Evolutionary conservation across 2,797 vertebrate genomes (phyloP), one percentile per base, ranked within the genome.

Genomic region (Orestias chungarensis): DNA sequence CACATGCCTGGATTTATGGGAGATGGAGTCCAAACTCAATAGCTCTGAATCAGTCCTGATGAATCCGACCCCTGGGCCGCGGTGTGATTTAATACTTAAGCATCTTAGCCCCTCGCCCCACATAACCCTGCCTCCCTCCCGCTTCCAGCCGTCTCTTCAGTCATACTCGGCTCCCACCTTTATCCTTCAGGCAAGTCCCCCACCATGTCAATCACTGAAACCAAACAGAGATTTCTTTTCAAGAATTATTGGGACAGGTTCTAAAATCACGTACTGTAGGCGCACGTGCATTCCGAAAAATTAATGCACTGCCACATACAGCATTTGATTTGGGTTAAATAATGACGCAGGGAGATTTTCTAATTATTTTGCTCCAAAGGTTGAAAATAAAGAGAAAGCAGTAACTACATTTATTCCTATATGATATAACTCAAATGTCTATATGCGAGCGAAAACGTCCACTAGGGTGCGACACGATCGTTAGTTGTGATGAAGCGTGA

Each of bases 1-100:
- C 89, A 89, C 84, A 80, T 85, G 86, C 81, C 85, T 82, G 87
- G 92, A 94, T 94, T 94, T 94, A 95, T 94, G 92, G 92, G 91
- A 89, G 91, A 88, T 92, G 87, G 89, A 93, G 91, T 88, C 89
- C 85, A 85, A 90, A 89, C 86, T 88, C 86, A 92, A 91, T 92
- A 84, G 82, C 86, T 86, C 85, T 76, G 89, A 91, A 92, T 93
- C 92, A 81, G 87, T 90, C 91, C 89, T 91, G 76, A 87, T 83
- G 89, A 86, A 88, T 86, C 85, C 87, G 85, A 90, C 90, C 89
- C 90, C 82, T 88, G 87, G 88, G 88, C 91, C 77, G 81, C 88
- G 71, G 82, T 84, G 87, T 82, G 80, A 79, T 77, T 82, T 93
- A 92, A 94, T 93, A 87, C 88, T 93, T 93, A 91, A 90, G 85